Conservation (phyloP, 1,140 invertebrate genomes). For the Ceratoteleas bidentatus region DNA sequence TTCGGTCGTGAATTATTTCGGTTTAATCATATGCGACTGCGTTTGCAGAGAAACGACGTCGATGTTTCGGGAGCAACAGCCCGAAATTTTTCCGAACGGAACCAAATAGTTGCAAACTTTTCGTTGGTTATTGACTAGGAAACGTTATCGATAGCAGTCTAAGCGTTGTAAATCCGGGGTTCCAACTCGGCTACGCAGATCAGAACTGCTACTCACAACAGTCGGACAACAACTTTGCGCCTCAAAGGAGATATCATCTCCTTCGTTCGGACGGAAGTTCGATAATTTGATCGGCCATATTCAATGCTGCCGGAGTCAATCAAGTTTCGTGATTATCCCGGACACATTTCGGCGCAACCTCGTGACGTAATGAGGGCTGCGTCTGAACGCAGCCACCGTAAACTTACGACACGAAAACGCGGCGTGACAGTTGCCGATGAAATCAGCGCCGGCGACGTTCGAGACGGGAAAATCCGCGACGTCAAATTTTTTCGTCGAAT, state of each 20-base stretch:
- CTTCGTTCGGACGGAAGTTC: conserved; percentile 23
- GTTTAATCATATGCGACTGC: too few species aligned
- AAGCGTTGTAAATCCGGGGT: too few species aligned
- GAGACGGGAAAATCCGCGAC: too few species aligned
- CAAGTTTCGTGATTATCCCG: conserved; percentile 42
- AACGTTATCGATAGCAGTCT: neutral
- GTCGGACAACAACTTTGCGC: conserved; percentile 9
- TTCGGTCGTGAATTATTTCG: too few species aligned
- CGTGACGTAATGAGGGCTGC: conserved; percentile 34
- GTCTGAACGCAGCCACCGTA: conserved; percentile 22
- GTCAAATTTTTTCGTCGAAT: too few species aligned
- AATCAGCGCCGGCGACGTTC: too few species aligned
- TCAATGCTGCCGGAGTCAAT: conserved; percentile 46
- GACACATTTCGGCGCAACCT: conserved; percentile 34
- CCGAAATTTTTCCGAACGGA: too few species aligned
- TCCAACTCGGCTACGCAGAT: neutral
- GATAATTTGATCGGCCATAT: conserved; percentile 47
- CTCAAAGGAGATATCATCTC: conserved; percentile 30
- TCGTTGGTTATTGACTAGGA: neutral
- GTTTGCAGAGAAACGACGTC: too few species aligned
- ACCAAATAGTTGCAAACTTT: too few species aligned
- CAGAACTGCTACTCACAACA: conserved; percentile 17
- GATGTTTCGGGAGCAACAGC: too few species aligned
- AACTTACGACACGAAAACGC: conserved; percentile 29
- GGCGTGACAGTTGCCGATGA: conserved; percentile 21